These are phyloP conservation scores for Heliconius eleuchia DNA, from an alignment of 1,140 invertebrate genomes.

Conservation along the genomic window DNA sequence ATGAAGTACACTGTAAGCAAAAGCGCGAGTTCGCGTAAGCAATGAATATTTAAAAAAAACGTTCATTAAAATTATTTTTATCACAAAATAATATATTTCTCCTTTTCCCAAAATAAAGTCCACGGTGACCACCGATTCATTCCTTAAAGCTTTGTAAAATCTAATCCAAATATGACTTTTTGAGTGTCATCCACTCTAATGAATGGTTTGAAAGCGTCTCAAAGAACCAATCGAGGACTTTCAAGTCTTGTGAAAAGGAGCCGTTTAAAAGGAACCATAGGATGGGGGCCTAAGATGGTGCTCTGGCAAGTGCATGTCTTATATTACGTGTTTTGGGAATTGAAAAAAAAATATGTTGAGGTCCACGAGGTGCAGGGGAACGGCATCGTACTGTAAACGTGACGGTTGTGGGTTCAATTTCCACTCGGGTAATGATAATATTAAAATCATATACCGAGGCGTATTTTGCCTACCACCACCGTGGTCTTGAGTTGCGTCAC, in stretches of 20 bases:
- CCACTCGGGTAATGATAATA: too few relatives aligned
- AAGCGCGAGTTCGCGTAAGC: neutral
- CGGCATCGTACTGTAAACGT: neutral
- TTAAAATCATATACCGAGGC: too few relatives aligned
- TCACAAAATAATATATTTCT: neutral
- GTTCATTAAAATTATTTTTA: neutral
- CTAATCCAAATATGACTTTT: constrained; percentile 38
- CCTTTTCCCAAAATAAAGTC: neutral
- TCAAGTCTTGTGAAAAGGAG: constrained; percentile 43
- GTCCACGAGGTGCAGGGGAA: too few relatives aligned
- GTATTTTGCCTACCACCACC: too few relatives aligned
- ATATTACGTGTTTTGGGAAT: neutral
- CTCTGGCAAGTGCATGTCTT: constrained; percentile 2
- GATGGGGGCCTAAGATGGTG: constrained; percentile 38
- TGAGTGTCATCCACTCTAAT: constrained; percentile 45
- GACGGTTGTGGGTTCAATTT: neutral
- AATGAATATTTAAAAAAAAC: constrained; percentile 3
- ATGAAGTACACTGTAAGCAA: neutral
- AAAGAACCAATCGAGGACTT: constrained; percentile 49
- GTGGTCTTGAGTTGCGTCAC: too few relatives aligned
- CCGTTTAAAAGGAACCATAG: constrained; percentile 41
- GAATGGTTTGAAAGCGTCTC: constrained; percentile 48
- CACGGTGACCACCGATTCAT: constrained; percentile 5
- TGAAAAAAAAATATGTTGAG: neutral
- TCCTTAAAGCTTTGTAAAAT: constrained; percentile 24